Conservation (phyloP, 2,113 vertebrate species). For the Uropsilus gracilis region DNA sequence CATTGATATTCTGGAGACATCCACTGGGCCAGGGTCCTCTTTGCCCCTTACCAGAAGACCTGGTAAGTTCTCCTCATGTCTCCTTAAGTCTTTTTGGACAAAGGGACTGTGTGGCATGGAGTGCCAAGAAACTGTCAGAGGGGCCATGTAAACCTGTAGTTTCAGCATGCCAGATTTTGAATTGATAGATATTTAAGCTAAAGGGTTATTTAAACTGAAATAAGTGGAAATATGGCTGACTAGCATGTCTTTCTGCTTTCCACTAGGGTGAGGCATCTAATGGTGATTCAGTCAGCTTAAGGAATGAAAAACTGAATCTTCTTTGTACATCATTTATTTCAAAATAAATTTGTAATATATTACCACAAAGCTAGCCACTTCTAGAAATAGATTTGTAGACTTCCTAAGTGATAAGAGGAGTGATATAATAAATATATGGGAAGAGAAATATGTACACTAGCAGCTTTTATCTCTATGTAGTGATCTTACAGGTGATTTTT, state of each 20-base stretch:
- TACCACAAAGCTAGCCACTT: neutral
- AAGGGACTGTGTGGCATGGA: too few species aligned
- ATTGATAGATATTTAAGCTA: neutral
- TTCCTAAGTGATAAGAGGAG: neutral
- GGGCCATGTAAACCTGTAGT: neutral
- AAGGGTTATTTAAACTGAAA: neutral
- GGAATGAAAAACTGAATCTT: constrained; percentile 9
- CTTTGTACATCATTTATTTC: neutral
- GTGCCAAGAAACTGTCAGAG: too few species aligned
- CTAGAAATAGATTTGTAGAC: too few species aligned
- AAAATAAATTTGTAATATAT: constrained; percentile 11
- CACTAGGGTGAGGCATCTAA: neutral
- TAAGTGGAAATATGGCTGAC: constrained; percentile 12
- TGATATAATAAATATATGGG: neutral
- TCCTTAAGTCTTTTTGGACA: too few species aligned
- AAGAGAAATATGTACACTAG: neutral
- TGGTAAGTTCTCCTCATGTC: too few species aligned
- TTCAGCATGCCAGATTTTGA: neutral
- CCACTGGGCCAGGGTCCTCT: neutral
- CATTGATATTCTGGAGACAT: neutral
- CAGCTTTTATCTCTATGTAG: neutral
- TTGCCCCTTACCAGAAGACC: neutral
- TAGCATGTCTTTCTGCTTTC: neutral
- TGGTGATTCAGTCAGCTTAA: neutral
- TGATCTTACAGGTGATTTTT: neutral